phyloP scores from a whole-genome alignment of 2,797 vertebrate genomes.

The Sebastes kiyomatsui region DNA sequence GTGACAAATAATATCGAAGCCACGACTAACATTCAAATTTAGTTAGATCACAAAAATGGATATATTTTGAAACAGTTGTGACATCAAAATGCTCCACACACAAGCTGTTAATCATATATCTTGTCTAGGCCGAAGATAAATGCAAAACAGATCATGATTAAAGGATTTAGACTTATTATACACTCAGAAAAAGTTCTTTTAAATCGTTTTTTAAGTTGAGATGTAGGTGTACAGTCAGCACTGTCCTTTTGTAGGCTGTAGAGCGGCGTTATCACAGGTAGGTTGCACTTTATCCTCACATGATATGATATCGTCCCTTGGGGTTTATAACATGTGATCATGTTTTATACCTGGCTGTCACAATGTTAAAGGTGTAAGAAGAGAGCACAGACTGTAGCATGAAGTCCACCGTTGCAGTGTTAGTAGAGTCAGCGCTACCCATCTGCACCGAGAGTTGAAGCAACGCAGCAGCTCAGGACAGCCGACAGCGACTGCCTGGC shows the following conservation, averaged over 20 bases:
- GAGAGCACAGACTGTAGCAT: not conserved
- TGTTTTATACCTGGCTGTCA: not conserved
- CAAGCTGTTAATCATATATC: not conserved
- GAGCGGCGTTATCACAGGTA: not conserved
- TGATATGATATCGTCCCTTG: not conserved
- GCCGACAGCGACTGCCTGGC: not conserved
- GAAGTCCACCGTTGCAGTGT: not conserved
- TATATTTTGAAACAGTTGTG: not conserved
- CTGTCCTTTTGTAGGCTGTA: not conserved
- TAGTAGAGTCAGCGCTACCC: not conserved
- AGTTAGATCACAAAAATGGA: slow-evolving; percentile 1
- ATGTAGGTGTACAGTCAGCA: not conserved
- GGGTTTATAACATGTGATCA: not conserved
- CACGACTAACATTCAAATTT: not conserved
- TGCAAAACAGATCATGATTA: not conserved
- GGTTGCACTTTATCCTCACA: slow-evolving; percentile 3
- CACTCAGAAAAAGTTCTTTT: not conserved
- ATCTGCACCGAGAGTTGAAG: not conserved
- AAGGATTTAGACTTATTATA: not conserved
- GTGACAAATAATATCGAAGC: not conserved
- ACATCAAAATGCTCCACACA: not conserved
- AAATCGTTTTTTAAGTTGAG: not conserved
- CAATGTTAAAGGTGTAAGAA: slow-evolving; percentile 5
- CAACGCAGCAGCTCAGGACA: not conserved
- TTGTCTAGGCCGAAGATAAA: not conserved